These are phyloP conservation scores for Diadumene lineata DNA, from an alignment of 92 coral and sea anemone species.

Conservation along the genomic window DNA sequence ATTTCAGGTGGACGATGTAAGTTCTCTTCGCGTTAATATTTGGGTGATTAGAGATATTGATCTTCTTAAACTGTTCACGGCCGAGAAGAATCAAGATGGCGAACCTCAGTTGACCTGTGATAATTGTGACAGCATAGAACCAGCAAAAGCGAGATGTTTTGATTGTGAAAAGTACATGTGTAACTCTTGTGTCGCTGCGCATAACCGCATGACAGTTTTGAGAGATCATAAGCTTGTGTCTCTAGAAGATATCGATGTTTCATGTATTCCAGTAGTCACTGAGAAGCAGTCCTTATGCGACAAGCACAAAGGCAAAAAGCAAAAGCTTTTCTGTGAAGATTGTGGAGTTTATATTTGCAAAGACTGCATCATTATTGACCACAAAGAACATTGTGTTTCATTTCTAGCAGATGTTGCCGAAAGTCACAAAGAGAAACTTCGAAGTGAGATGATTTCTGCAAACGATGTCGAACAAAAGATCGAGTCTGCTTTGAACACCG, in stretches of 20 bases:
- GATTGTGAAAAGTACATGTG: constrained; percentile 58
- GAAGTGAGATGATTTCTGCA: background rate
- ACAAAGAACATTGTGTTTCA: constrained; percentile 60
- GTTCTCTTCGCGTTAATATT: constrained; percentile 56
- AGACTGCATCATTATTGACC: constrained; percentile 68
- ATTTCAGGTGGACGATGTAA: constrained; percentile 43
- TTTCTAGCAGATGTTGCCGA: constrained; percentile 55
- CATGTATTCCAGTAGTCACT: constrained; percentile 45
- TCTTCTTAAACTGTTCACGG: constrained; percentile 25
- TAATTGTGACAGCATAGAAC: constrained; percentile 42
- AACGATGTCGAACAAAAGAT: background rate
- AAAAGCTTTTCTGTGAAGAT: constrained; percentile 66
- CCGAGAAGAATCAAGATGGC: too few relatives aligned
- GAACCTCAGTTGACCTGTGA: constrained; percentile 39
- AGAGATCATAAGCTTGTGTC: constrained; percentile 50
- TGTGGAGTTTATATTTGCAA: constrained; percentile 64
- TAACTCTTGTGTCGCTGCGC: constrained; percentile 55
- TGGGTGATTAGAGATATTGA: constrained; percentile 64
- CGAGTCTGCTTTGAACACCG: background rate
- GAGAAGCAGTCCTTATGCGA: constrained; percentile 53
- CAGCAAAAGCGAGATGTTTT: constrained; percentile 53
- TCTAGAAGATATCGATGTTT: constrained; percentile 47
- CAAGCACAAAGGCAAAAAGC: constrained; percentile 59
- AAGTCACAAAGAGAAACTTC: constrained; percentile 24
- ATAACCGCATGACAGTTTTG: constrained; percentile 38